Base-by-base conservation (phyloP, 2,113 vertebrate genomes). In the Microtus ochrogaster region DNA sequence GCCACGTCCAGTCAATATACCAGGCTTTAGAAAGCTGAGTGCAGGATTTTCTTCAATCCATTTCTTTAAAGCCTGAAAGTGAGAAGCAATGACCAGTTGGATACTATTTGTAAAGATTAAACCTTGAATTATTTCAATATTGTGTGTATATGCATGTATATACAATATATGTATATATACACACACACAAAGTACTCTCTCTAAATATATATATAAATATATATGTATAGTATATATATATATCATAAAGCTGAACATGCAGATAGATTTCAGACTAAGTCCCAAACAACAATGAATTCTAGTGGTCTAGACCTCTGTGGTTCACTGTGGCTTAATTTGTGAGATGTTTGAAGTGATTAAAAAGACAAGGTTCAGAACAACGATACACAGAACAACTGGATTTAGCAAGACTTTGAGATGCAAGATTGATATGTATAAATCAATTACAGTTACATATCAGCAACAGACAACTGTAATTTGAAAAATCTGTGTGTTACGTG, bases 11-110 rank as follows among this genome's bases (percentile, higher is more conserved):
- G 98, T 99, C 96, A 99, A 84, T 70, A 98, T 94, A 66, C 93
- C 97, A 66, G 98, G 98, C 7, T 99, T 99, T 81, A 99, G 91
- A 95, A 98, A 97, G 41, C 89, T 97, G 70, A 99, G 98, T 3
- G 96, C 72, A 89, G 98, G 96, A 39, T 98, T 99, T 97, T 98
- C 98, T 90, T 99, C 97, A 47, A 99, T 97, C 98, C 98, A 99
- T 65, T 98, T 99, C 97, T 99, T 99, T 97, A 99, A 96, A 93
- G 99, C 99, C 99, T 99, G 66, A 47, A 98, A 96, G 89, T 86
- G 17, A 98, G 98, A 97, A 98, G 28, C 26, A 97, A 91, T 55
- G 24, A 91, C 28, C 66, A 65, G 2, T 41, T 92, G 44, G 76
- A 66, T 13, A 83, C 39, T 74, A 44, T 44, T n/a, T 92, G 36